Evolutionary conservation across 2,888 invertebrate species (phyloP).

Genomic region (Drosophila mulleri): DNA sequence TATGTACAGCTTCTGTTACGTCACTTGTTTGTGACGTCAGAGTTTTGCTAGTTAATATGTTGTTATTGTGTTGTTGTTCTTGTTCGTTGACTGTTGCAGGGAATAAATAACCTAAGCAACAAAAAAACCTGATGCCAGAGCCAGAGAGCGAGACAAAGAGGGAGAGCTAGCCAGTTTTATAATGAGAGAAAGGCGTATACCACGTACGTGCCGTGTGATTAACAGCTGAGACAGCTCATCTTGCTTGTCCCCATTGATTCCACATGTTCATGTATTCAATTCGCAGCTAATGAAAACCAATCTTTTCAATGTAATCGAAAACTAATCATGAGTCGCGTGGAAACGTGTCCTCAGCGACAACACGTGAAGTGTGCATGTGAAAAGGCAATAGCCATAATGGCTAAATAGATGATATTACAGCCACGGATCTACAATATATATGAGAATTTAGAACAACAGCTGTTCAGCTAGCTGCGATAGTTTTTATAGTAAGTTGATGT

Average conservation of each 20-base stretch:
- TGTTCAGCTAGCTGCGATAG: background rate
- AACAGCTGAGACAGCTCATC: conserved; percentile 38
- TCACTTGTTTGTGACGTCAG: conserved; percentile 48
- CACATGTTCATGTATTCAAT: background rate
- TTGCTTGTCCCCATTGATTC: conserved; percentile 27
- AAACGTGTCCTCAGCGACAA: conserved; percentile 36
- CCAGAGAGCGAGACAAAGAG: background rate
- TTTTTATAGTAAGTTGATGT: background rate
- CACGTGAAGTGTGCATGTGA: conserved; percentile 46
- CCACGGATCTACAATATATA: background rate
- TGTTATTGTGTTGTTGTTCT: conserved; percentile 12
- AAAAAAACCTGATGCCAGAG: conserved; percentile 35
- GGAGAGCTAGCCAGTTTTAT: background rate
- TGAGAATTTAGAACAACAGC: background rate
- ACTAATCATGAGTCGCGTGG: conserved; percentile 24
- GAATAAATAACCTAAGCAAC: conserved; percentile 28
- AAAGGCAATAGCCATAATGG: conserved; percentile 2
- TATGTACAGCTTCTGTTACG: conserved; percentile 20
- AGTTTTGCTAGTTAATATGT: conserved; percentile 2
- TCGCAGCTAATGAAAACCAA: conserved; percentile 17
- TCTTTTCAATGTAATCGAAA: conserved; percentile 24
- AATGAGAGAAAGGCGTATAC: conserved; percentile 14
- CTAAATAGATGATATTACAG: conserved; percentile 1
- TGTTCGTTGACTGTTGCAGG: conserved; percentile 23
- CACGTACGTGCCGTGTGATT: conserved; percentile 41